Base-by-base conservation (phyloP, 2,797 vertebrate species). In the Balearica regulorum region DNA sequence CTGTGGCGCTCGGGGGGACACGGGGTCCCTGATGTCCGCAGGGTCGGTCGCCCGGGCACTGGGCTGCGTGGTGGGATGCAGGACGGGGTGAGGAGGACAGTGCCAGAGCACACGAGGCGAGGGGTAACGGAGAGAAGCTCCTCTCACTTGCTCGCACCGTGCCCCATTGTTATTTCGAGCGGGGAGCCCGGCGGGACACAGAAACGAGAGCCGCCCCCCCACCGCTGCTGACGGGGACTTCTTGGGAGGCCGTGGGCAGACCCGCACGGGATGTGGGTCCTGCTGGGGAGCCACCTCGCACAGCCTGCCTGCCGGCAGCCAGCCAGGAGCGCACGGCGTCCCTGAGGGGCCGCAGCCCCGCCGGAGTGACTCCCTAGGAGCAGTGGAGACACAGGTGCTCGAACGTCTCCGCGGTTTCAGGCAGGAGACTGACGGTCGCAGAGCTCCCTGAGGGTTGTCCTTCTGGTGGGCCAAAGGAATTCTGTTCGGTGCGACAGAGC, bases 1-100 rank as follows among this genome's bases (percentile, higher is more conserved):
- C 70, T 4, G 35, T 0, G 0, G 65, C 0, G 2, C 57, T 53
- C 1, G 0, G 0, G 43, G 9, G 44, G 22, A 10, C 26, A 21
- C 2, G 0, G 31, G 9, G n/a, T 35, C 44, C 66, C 60, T 6
- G 6, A 16, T 3, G 1, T 10, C 25, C 13, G 9, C 10, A 5
- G 51, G 10, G 12, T 21, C 3, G 4, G 37, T 46, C 5, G 0
- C 9, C 15, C 3, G 1, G 25, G 29, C 29, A 4, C 33, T 16
- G 64, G 46, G 24, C 5, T 35, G 41, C 1, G 1, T 25, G 28
- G 26, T 19, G 37, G 35, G 54, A 48, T 37, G n/a, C 43, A 55
- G 68, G 48, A 33, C 1, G 0, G 22, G 11, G 64, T 0, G 2
- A 60, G 57, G 46, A 64, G 19, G 35, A 19, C 1, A 7, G 28